A percentile compares a stretch with the other conserved stretches of the same genome.
Evolutionary conservation across 2,113 vertebrate genomes (phyloP).

Genomic region (Semnopithecus entellus): DNA sequence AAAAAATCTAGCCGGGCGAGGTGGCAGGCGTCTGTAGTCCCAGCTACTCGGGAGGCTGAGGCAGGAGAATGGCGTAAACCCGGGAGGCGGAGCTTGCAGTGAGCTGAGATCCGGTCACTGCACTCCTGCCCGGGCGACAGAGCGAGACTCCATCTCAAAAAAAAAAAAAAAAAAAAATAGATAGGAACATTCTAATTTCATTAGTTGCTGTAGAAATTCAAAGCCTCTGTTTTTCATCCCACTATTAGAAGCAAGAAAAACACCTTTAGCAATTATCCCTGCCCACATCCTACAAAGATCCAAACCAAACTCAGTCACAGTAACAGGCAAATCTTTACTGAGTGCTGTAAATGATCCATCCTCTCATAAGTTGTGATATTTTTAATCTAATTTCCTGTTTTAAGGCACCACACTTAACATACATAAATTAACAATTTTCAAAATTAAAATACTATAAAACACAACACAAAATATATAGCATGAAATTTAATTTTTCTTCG

Average conservation of each 20-base stretch:
- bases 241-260: background rate
- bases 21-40: too few species aligned
- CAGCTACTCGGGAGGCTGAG: too few species aligned
- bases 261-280: background rate
- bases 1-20: too few species aligned
- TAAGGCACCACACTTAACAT: background rate
- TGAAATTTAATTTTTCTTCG: conserved; percentile 23
- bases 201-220: background rate
- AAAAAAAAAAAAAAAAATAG: background rate
- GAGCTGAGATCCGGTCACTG: too few species aligned
- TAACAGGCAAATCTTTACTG: background rate
- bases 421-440: background rate
- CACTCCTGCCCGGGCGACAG: too few species aligned
- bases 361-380: background rate
- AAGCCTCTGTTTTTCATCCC: background rate
- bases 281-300: background rate
- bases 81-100: too few species aligned
- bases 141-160: background rate
- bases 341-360: background rate
- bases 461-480: background rate
- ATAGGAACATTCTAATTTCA: too few species aligned
- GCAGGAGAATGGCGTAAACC: too few species aligned
- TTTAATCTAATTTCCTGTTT: background rate
- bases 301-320: background rate
- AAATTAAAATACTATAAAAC: conserved; percentile 50